Conservation (phyloP, 2,888 invertebrate genomes). For the Aleiodes testaceus region DNA sequence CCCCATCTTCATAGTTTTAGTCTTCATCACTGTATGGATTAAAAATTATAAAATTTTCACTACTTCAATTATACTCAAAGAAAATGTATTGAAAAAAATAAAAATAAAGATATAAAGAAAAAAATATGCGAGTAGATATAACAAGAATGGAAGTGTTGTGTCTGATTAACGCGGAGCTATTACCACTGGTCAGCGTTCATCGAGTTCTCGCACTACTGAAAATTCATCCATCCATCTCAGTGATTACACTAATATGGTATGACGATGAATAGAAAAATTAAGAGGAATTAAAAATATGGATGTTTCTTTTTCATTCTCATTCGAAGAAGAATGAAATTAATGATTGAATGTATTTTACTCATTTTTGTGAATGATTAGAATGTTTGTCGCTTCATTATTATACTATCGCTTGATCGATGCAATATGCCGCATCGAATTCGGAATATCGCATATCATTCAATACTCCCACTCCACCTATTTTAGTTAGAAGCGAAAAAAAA, state of each 20-base stretch:
- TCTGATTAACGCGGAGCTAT: conserved; percentile 35
- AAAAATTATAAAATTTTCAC: background rate
- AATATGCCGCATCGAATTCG: no score
- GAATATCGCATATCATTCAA: no score
- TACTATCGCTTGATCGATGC: background rate
- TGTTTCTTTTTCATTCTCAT: conserved; percentile 21
- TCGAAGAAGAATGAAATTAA: background rate
- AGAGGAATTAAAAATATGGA: background rate
- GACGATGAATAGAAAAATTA: conserved; percentile 16
- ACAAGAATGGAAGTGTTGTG: conserved; percentile 13
- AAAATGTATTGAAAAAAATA: conserved; percentile 4
- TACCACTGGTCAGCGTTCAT: conserved; percentile 37
- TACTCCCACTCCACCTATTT: no score
- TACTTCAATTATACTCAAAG: background rate
- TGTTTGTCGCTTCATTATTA: background rate
- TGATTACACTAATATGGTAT: conserved; percentile 36
- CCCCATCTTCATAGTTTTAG: no score
- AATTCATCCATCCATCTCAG: conserved; percentile 30
- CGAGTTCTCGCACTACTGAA: conserved; percentile 34
- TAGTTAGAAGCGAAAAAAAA: no score
- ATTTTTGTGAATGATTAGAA: background rate
- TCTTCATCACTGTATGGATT: no score
- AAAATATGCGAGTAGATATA: background rate
- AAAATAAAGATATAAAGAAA: background rate
- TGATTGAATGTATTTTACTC: conserved; percentile 13